Conservation (phyloP, 2,888 invertebrate species). For the Antitype chi region DNA sequence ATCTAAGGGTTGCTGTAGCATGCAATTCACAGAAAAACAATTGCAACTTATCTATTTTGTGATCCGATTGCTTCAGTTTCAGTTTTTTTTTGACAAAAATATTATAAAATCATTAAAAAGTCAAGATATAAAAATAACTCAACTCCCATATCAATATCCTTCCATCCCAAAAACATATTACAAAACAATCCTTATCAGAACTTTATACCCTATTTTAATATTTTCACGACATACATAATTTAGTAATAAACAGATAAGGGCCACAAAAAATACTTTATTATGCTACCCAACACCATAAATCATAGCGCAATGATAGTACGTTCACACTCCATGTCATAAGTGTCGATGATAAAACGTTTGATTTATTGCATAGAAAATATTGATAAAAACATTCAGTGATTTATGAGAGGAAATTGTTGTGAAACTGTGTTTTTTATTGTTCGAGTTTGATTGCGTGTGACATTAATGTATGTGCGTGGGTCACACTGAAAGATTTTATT, state of each 20-base stretch:
- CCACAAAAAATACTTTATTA: conserved; percentile 60
- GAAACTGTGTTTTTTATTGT: conserved; percentile 40
- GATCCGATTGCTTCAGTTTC: neutral
- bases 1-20: neutral
- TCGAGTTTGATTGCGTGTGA: conserved; percentile 8
- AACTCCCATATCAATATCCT: conserved; percentile 5
- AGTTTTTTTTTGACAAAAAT: neutral
- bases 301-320: conserved; percentile 57
- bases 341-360: conserved; percentile 58
- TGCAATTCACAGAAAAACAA: neutral
- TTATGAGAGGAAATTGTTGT: conserved; percentile 53
- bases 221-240: conserved; percentile 50
- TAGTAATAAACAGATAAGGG: conserved; percentile 59
- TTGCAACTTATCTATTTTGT: neutral
- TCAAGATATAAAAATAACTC: neutral
- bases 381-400: conserved; percentile 58
- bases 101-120: neutral
- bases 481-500: no score
- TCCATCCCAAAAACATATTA: conserved; percentile 35
- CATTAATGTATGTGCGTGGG: neutral
- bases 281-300: conserved; percentile 57
- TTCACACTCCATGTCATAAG: conserved; percentile 59
- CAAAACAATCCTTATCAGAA: conserved; percentile 46
- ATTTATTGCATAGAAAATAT: conserved; percentile 58
- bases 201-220: conserved; percentile 39